Evolutionary conservation across 2,888 invertebrate genomes (phyloP).

Genomic region (Conops quadrifasciatus): DNA sequence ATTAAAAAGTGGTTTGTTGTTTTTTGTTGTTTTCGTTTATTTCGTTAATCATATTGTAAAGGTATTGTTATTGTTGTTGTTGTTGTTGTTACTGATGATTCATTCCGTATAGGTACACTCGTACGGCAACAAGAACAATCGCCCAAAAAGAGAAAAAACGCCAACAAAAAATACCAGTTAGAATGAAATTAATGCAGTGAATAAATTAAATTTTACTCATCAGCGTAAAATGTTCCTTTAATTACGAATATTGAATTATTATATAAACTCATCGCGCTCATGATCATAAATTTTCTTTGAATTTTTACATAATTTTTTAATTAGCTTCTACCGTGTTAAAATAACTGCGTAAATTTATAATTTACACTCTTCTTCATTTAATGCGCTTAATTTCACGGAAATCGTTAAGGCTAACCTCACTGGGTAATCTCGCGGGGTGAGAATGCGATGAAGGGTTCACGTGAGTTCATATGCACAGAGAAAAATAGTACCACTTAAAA

Average conservation of each 20-base stretch:
- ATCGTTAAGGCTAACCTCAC: too few relatives aligned
- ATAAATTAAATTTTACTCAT: slow-evolving; percentile 27
- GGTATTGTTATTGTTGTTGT: neutral
- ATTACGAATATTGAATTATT: slow-evolving; percentile 12
- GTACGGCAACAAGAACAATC: neutral
- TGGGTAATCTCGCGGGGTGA: too few relatives aligned
- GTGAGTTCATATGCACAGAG: too few relatives aligned
- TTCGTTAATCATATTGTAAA: slow-evolving; percentile 13
- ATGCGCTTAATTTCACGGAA: too few relatives aligned
- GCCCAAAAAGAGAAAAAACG: too few relatives aligned
- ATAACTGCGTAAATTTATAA: slow-evolving; percentile 16
- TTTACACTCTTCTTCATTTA: slow-evolving; percentile 6
- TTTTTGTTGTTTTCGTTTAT: neutral
- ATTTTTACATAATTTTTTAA: slow-evolving; percentile 21
- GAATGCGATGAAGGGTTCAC: too few relatives aligned
- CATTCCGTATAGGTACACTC: neutral
- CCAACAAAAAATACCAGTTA: neutral
- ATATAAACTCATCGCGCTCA: neutral
- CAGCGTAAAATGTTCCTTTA: slow-evolving; percentile 13
- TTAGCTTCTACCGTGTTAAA: slow-evolving; percentile 13
- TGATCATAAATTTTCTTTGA: slow-evolving; percentile 16
- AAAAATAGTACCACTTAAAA: too few relatives aligned
- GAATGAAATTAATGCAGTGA: slow-evolving; percentile 16
- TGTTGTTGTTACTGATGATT: neutral
- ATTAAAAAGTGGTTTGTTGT: slow-evolving; percentile 9